Conservation (phyloP, 64 coral and sea anemone species). For the Dendrophyllia cribrosa region DNA sequence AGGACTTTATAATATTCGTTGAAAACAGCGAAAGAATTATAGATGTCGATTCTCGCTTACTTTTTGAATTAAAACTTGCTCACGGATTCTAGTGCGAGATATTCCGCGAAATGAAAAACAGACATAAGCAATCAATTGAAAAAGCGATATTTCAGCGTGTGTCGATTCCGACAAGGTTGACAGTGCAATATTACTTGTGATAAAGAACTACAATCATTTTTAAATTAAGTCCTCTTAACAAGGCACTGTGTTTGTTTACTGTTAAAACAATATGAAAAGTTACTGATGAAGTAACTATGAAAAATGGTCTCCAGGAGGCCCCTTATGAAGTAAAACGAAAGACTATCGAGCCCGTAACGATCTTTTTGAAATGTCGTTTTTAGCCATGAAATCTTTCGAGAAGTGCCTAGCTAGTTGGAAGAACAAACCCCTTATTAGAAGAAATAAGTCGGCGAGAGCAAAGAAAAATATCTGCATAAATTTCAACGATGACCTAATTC, state of each 20-base stretch:
- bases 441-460: conserved; percentile 22
- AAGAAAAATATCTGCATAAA: conserved; percentile 54
- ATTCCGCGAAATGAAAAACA: no score
- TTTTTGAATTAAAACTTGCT: no score
- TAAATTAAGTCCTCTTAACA: not conserved
- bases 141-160: no score
- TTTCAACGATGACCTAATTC: conserved; percentile 36
- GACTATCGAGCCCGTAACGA: no score
- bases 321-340: not conserved
- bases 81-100: no score
- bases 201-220: not conserved
- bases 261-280: not conserved
- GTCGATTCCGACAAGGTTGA: no score
- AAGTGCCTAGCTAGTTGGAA: not conserved
- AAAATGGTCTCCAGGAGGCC: no score
- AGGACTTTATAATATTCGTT: no score
- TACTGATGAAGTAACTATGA: no score
- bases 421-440: conserved; percentile 14
- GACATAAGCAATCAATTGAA: no score
- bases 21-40: no score
- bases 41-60: no score
- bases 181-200: not conserved
- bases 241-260: not conserved
- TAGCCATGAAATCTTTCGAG: not conserved
- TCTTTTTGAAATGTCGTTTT: not conserved